phyloP scores from a whole-genome alignment of 2,888 invertebrate genomes.

The Scrobipalpa atriplicella region DNA sequence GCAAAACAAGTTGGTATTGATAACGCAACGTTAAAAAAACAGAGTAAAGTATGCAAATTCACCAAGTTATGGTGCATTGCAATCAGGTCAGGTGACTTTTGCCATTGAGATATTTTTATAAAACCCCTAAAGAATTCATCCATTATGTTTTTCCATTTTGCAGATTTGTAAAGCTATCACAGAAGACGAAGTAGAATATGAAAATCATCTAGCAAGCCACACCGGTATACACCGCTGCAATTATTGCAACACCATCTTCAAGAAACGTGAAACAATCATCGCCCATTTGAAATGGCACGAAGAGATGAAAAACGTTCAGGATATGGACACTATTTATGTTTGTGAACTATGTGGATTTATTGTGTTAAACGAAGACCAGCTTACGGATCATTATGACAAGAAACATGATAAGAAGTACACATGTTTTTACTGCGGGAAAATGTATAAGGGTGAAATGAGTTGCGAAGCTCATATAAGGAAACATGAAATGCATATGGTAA shows the following conservation, averaged over 20 bases:
- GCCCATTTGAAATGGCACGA: constrained; percentile 63
- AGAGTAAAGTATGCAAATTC: no score
- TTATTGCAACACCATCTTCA: constrained; percentile 61
- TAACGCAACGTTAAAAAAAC: no score
- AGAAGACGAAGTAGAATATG: constrained; percentile 58
- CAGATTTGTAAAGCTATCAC: constrained; percentile 66
- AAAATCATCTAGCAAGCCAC: constrained; percentile 60
- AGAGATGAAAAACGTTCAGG: constrained; percentile 40
- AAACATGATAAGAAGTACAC: constrained; percentile 65
- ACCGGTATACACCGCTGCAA: constrained; percentile 61
- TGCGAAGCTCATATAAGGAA: constrained; percentile 69
- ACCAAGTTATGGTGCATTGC: no score
- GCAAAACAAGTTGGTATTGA: no score
- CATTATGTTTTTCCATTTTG: constrained; percentile 23
- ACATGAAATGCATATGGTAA: constrained; percentile 56
- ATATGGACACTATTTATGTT: constrained; percentile 50
- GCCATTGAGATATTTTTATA: no score
- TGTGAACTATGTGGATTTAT: constrained; percentile 67
- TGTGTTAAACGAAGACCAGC: constrained; percentile 45
- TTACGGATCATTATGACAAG: constrained; percentile 55
- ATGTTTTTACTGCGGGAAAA: constrained; percentile 69
- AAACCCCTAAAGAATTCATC: no score
- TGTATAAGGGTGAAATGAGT: constrained; percentile 62
- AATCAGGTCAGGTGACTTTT: no score
- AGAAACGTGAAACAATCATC: constrained; percentile 58